phyloP scores from a whole-genome alignment of 2,113 vertebrate species.

The Eurypyga helias region DNA sequence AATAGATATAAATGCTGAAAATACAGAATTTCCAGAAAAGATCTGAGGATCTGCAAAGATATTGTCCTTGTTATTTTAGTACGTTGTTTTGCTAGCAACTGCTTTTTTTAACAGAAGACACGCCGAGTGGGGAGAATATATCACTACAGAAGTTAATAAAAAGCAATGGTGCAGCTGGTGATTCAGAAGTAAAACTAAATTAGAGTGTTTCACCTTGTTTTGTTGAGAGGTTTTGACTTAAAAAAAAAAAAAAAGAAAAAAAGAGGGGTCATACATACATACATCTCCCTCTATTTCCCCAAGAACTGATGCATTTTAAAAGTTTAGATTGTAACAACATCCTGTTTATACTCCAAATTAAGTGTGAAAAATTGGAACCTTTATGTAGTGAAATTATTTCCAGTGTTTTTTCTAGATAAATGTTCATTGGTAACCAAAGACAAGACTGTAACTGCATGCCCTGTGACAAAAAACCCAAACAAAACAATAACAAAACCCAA shows the following conservation, averaged over 20 bases:
- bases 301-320: neutral
- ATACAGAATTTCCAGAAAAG: neutral
- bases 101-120: neutral
- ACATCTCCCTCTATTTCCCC: neutral
- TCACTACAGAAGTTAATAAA: neutral
- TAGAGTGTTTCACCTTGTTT: neutral
- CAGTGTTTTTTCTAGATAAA: neutral
- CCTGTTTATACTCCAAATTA: neutral
- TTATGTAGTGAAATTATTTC: neutral
- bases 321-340: neutral
- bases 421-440: neutral
- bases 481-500: neutral
- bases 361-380: neutral
- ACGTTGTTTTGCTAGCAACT: neutral
- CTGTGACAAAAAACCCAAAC: neutral
- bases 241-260: neutral
- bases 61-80: neutral
- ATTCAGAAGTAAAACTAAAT: neutral
- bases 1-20: neutral
- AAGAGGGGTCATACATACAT: rapidly evolving
- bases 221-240: neutral
- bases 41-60: neutral
- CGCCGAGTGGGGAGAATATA: neutral
- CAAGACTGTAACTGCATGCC: neutral
- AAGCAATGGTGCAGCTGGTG: neutral